Base-by-base conservation (phyloP, 1,140 invertebrate species). In the Sogatella furcifera region DNA sequence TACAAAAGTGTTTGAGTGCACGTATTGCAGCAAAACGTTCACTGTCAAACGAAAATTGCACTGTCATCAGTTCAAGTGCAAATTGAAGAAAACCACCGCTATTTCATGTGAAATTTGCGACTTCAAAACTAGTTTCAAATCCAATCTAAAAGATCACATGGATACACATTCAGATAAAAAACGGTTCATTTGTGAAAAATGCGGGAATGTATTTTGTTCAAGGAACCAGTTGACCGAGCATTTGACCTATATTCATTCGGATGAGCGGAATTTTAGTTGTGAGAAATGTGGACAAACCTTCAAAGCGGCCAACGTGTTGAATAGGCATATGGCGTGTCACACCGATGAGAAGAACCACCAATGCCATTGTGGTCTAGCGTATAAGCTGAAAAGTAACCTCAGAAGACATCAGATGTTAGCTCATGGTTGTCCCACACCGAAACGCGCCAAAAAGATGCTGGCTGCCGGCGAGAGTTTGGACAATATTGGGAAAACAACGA, bases 101-200 rank as follows among this genome's bases (percentile, higher is more conserved):
- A 17, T 22, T 13, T 22, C n/a, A 2, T 61, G 59, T 55, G 15
- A 41, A n/a, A 5, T 19, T 17, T 61, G 59, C 34, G 52, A 55
- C 1, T 56, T 42, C 21, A 61, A 61, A 55, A 43, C 53, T 31
- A 55, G 54, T 42, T 8, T 17, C 13, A 38, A 52, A 41, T 15
- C 28, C 24, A 24, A 55, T 22, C 15, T 61, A n/a, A 61, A 56
- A 15, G n/a, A 46, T 5, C 59, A 61, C 43, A 14, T 44, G n/a
- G 17, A 24, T 4, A 42, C 24, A 10, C 59, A 61, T 49, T 31
- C 21, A n/a, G 14, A 61, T 13, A 56, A 61, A 21, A 43, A 41
- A 38, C 52, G 55, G 41, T 61, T 61, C 43, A 28, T 61, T 31
- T 61, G 59, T 55, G 59, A 61, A 9, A 55, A 55, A 21, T 61